Conservation (phyloP, 2,113 vertebrate species). For the Siniperca chuatsi region DNA sequence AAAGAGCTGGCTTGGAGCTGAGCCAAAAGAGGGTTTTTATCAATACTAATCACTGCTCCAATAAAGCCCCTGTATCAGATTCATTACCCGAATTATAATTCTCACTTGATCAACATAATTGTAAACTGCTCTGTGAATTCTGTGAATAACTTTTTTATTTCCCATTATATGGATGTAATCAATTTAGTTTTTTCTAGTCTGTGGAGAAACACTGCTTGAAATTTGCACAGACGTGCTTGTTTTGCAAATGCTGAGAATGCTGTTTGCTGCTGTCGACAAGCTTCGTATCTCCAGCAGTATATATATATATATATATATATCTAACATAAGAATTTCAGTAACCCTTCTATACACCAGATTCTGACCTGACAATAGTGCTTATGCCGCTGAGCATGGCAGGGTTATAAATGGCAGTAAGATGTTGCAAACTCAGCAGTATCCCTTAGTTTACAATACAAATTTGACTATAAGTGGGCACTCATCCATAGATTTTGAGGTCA, state of each 20-base stretch:
- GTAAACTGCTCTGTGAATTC: slow-evolving; percentile 15
- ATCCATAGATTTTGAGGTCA: slow-evolving; percentile 57
- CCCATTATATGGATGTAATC: slow-evolving; percentile 38
- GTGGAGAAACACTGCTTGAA: slow-evolving; percentile 16
- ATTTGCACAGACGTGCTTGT: slow-evolving; percentile 30
- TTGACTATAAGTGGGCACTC: slow-evolving; percentile 41
- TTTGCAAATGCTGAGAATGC: slow-evolving; percentile 30
- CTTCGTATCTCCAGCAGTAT: background rate
- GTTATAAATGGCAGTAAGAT: slow-evolving; percentile 47
- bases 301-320: background rate
- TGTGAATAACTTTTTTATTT: slow-evolving; percentile 22
- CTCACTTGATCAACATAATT: slow-evolving; percentile 41
- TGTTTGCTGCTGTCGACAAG: background rate
- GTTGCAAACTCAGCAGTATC: slow-evolving; percentile 59
- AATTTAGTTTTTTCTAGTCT: slow-evolving; percentile 15
- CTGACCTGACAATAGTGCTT: slow-evolving; percentile 18
- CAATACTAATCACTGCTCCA: slow-evolving; percentile 57
- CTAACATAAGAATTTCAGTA: background rate
- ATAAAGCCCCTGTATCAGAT: slow-evolving; percentile 28
- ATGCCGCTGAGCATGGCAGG: slow-evolving; percentile 28
- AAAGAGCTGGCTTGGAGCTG: slow-evolving; percentile 17
- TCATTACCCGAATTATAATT: slow-evolving; percentile 37
- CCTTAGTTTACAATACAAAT: slow-evolving; percentile 54
- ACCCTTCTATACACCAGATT: slow-evolving; percentile 3
- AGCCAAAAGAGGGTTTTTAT: slow-evolving; percentile 33